A percentile compares a stretch with the other conserved stretches of the same genome.
phyloP scores from a whole-genome alignment of 2,888 invertebrate genomes.

The Pyrgus malvae region DNA sequence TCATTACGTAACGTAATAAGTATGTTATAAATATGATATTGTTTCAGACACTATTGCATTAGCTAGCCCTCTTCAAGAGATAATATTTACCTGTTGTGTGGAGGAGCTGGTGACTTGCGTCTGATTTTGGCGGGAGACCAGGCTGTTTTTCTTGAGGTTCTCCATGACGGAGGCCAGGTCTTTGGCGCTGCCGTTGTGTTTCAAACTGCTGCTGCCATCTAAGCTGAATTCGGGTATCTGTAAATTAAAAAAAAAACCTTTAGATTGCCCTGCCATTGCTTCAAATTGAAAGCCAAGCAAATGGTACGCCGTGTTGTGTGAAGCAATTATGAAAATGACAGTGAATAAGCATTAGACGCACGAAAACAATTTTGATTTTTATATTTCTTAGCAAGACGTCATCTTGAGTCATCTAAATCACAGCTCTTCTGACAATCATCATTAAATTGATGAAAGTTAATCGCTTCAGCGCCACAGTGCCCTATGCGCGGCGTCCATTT shows the following conservation, averaged over 20 bases:
- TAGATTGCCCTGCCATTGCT: not conserved
- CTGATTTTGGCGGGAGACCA: constrained; percentile 70
- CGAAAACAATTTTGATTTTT: not conserved
- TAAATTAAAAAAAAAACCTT: constrained; percentile 34
- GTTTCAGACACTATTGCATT: not conserved
- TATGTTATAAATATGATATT: too few species aligned
- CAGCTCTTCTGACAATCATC: constrained; percentile 13
- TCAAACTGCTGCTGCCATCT: constrained; percentile 80
- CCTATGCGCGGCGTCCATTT: constrained; percentile 16
- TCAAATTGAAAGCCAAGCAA: not conserved
- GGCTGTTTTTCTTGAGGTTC: constrained; percentile 86
- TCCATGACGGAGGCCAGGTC: constrained; percentile 87
- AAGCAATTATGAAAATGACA: not conserved
- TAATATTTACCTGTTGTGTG: constrained; percentile 74
- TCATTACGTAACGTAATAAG: too few species aligned
- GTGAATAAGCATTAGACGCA: not conserved
- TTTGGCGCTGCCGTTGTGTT: constrained; percentile 76
- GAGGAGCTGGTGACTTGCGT: constrained; percentile 80
- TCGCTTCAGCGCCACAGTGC: constrained; percentile 5
- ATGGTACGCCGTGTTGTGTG: not conserved
- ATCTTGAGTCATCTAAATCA: constrained; percentile 11
- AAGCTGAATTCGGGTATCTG: constrained; percentile 82
- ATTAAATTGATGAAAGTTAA: constrained; percentile 21
- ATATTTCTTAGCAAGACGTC: not conserved
- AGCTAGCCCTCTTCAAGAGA: not conserved